These are phyloP conservation scores for Watsonalla binaria DNA, from an alignment of 2,888 invertebrate genomes.

Conservation along the genomic window DNA sequence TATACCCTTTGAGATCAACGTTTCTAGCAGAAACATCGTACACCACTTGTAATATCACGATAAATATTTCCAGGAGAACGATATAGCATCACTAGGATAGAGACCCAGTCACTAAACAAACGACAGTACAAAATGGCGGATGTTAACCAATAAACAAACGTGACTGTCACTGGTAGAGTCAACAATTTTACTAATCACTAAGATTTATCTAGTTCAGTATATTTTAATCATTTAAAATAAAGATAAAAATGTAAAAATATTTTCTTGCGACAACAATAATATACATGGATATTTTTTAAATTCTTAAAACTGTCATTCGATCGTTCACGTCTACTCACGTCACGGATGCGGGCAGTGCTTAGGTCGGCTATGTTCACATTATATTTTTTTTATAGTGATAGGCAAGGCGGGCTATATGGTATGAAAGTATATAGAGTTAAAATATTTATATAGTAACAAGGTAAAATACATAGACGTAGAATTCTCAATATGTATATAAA, in stretches of 20 bases:
- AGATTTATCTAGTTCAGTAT: slow-evolving; percentile 37
- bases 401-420: no score
- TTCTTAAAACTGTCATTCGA: slow-evolving; percentile 69
- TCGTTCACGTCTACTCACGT: slow-evolving; percentile 62
- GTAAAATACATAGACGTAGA: no score
- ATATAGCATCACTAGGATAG: slow-evolving; percentile 66
- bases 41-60: slow-evolving; percentile 62
- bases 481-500: no score
- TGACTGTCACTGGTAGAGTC: slow-evolving; percentile 62
- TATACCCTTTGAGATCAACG: slow-evolving; percentile 56
- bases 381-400: not conserved
- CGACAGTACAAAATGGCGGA: slow-evolving; percentile 79
- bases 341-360: slow-evolving; percentile 34
- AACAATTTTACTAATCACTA: slow-evolving; percentile 41
- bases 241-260: slow-evolving; percentile 67
- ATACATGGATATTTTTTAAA: slow-evolving; percentile 61
- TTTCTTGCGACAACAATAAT: slow-evolving; percentile 49
- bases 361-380: slow-evolving; percentile 1
- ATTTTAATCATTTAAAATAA: slow-evolving; percentile 46
- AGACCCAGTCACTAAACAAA: slow-evolving; percentile 76
- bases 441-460: no score
- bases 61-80: slow-evolving; percentile 56
- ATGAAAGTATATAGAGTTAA: no score
- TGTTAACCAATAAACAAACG: slow-evolving; percentile 78
- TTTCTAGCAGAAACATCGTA: slow-evolving; percentile 74